These are phyloP conservation scores for Dynastes tityus DNA, from an alignment of 2,888 invertebrate species.

Conservation along the genomic window DNA sequence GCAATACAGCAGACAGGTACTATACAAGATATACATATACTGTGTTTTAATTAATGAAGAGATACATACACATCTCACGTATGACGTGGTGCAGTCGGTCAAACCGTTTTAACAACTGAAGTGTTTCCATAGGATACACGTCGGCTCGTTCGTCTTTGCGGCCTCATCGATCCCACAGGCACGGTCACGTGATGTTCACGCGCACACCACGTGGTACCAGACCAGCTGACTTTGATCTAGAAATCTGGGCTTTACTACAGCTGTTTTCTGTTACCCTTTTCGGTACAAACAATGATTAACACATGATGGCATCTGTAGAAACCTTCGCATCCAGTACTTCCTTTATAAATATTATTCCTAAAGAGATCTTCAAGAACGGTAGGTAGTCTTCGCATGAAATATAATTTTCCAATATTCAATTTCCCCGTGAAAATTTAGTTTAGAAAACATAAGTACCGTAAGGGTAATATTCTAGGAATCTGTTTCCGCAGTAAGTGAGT, in stretches of 20 bases:
- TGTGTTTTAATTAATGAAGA: conserved; percentile 33
- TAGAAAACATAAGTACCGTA: too few relatives aligned
- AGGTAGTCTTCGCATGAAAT: too few relatives aligned
- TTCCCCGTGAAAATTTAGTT: too few relatives aligned
- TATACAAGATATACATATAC: conserved; percentile 1
- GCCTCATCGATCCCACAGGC: conserved; percentile 64
- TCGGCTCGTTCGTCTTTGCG: conserved; percentile 46
- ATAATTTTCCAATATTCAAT: too few relatives aligned
- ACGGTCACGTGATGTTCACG: conserved; percentile 66
- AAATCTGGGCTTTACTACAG: conserved; percentile 46
- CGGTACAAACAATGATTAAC: not conserved
- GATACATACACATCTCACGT: conserved; percentile 66
- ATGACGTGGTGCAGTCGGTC: conserved; percentile 59
- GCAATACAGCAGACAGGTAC: conserved; percentile 24
- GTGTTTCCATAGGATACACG: conserved; percentile 52
- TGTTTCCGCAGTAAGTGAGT: not conserved
- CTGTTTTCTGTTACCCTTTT: conserved; percentile 35
- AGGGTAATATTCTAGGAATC: conserved; percentile 8
- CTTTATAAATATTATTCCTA: not conserved
- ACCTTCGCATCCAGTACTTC: not conserved
- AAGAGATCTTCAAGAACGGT: too few relatives aligned
- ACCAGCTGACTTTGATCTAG: conserved; percentile 56
- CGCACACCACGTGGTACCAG: conserved; percentile 62
- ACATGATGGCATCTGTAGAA: too few relatives aligned
- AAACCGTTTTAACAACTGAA: conserved; percentile 58